phyloP scores from a whole-genome alignment of 2,888 invertebrate genomes.

The Erpobdella octoculata region DNA sequence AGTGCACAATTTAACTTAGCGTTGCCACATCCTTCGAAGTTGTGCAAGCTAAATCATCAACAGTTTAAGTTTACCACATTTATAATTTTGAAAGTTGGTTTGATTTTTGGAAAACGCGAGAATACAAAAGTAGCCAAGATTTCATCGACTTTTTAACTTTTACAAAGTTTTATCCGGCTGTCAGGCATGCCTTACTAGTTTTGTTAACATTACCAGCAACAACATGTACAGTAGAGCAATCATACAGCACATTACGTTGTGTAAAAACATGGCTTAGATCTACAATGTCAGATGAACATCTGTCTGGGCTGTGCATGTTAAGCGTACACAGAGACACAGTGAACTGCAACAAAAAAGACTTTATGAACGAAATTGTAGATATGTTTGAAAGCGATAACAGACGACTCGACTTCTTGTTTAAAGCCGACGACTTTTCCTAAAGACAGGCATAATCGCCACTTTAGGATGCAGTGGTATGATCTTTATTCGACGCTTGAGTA shows the following conservation, averaged over 20 bases:
- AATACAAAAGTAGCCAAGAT: neutral
- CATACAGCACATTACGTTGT: neutral
- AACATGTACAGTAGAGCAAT: neutral
- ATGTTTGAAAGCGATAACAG: neutral
- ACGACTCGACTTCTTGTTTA: neutral
- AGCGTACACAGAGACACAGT: neutral
- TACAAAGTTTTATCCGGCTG: neutral
- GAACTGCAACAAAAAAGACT: neutral
- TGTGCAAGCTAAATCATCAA: constrained; percentile 1
- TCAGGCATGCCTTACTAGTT: neutral
- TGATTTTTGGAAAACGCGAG: constrained; percentile 1
- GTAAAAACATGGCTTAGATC: neutral
- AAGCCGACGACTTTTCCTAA: no score
- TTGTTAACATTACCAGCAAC: neutral
- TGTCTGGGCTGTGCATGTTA: neutral
- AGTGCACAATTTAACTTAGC: constrained; percentile 1
- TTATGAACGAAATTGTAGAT: neutral
- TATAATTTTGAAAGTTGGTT: neutral
- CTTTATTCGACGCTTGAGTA: no score
- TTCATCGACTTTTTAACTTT: constrained; percentile 1
- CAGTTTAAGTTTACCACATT: neutral
- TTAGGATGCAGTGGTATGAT: no score
- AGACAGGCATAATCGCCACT: no score
- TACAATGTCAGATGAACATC: neutral
- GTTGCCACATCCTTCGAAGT: neutral